Evolutionary conservation across 2,797 vertebrate species (phyloP), one percentile per base, ranked within the genome.

Genomic region (Triplophysa yarkandensis): DNA sequence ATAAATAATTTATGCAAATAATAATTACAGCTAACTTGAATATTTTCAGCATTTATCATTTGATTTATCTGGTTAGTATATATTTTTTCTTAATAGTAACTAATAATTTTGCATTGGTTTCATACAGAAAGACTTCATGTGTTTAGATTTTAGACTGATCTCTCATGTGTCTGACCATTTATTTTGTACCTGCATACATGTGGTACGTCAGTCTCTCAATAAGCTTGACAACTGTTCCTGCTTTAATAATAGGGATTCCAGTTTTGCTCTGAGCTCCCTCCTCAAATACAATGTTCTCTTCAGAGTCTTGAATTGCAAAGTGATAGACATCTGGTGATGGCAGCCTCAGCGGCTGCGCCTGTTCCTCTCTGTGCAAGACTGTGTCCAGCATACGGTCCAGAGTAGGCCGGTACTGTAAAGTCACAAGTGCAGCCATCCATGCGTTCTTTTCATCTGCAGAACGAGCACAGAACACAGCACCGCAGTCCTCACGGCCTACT

Each of bases 131-230:
- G 5, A 46, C 8, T 23, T 21, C n/a, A 48, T 9, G 19, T 48
- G 3, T 48, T n/a, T 1, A 44, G 17, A 44, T 44, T n/a, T 44
- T n/a, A 44, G 43, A 5, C 10, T 11, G 21, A 25, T 23, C 10
- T 52, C 48, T 4, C 4, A 16, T 16, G 3, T 6, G 1, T 43
- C 14, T 43, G 41, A 25, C 9, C 23, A 23, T 3, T 21, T 25
- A 16, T 25, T 44, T 44, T 76, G 60, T 89, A 99, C 97, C 97
- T 90, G 98, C 98, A 81, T 99, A 99, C 98, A 98, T 99, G 44
- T 99, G 97, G 87, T 98, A 99, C 0, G 98, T 99, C 67, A 99
- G 86, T 74, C 98, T 93, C 89, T 99, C 98, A 14, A 99, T 99
- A 71, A 99, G 92, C 68, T 99, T 99, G 84, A 94, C 95, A 77